Base-by-base conservation (phyloP, 2,888 invertebrate species). In the Acanthosoma haemorrhoidale region DNA sequence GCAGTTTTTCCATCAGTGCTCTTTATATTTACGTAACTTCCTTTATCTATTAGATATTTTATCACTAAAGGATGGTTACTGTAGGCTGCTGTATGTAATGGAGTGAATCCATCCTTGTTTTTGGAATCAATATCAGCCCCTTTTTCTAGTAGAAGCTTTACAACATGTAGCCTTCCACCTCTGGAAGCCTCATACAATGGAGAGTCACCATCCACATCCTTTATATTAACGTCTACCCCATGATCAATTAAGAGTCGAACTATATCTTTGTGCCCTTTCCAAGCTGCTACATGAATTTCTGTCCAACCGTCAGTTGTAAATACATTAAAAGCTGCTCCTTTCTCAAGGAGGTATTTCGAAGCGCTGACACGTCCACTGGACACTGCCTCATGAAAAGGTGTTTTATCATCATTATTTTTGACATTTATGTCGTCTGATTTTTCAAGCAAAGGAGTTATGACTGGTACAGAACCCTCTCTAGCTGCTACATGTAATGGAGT, bases 211-310 rank as follows among this genome's bases (percentile, higher is more conserved):
- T 51, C 51, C 8, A 25, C 13, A 25, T 51, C 51, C 25, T 51
- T 51, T 21, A 51, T 38, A 21, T 68, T 68, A 11, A 68, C 29
- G 11, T 60, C 31, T 11, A 43, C 18, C 3, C 68, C 59, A 13
- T 34, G 39, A n/a, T 68, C 41, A 3, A 68, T 25, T 11, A 68
- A 32, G 41, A 68, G 25, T 38, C 59, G 29, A 15, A 68, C 39
- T 11, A 68, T 29, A 18, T 43, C 41, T 41, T 59, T 41, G 25
- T 68, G 32, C 25, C 74, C 72, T 36, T 74, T 71, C 68, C 70
- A 59, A n/a, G 72, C 70, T 41, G 74, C 74, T 43, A 74, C 64
- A 63, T 74, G 74, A 51, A 74, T 43, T 41, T 73, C 73, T 21
- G 74, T 67, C 60, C 74, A 71, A 38, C 72, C 73, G 34, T 71